Base-by-base conservation (phyloP, 2,797 vertebrate genomes). In the Apogon hyalosoma region DNA sequence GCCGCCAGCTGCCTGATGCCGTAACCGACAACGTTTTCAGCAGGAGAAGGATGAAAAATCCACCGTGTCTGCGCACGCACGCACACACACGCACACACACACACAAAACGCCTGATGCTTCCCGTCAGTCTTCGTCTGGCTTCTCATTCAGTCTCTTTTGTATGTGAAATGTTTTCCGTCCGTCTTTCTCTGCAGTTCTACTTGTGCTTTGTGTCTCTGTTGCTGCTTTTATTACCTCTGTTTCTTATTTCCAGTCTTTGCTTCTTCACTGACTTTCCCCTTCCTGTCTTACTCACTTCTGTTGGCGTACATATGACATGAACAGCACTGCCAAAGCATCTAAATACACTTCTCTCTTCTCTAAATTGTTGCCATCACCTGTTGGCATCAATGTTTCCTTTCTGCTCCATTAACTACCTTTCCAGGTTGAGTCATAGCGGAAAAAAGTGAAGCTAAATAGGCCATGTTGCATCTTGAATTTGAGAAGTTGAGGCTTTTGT, bases 1-100 rank as follows among this genome's bases (percentile, higher is more conserved):
- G 61, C 65, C 48, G 57, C 49, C 0, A 46, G 43, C 49, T 31
- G 59, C 24, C 63, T 53, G 31, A 55, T 38, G 10, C 50, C 47
- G 31, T 33, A 10, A 45, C 73, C 52, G 75, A 75, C 66, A 71
- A 70, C 67, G 55, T 67, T 66, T 69, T 56, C 63, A 69, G 47
- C 13, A 4, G 59, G 18, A 52, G 18, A 47, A 2, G 51, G n/a
- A 33, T 53, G 54, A 15, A 61, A 49, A 67, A 69, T 74, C 69
- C 13, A 47, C 46, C 36, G 21, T 65, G 70, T 73, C 71, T 51
- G 51, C 1, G 10, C n/a, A n/a, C n/a, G n/a, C n/a, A n/a, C n/a
- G n/a, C n/a, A n/a, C n/a, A n/a, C n/a, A n/a, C n/a, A n/a, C n/a
- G n/a, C n/a, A n/a, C n/a, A n/a, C n/a, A n/a, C n/a, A n/a, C n/a